Percentiles rank a stretch among this genome's conserved stretches.
These are phyloP conservation scores for Apamea crenata DNA, from an alignment of 2,888 invertebrate species.

Conservation along the genomic window DNA sequence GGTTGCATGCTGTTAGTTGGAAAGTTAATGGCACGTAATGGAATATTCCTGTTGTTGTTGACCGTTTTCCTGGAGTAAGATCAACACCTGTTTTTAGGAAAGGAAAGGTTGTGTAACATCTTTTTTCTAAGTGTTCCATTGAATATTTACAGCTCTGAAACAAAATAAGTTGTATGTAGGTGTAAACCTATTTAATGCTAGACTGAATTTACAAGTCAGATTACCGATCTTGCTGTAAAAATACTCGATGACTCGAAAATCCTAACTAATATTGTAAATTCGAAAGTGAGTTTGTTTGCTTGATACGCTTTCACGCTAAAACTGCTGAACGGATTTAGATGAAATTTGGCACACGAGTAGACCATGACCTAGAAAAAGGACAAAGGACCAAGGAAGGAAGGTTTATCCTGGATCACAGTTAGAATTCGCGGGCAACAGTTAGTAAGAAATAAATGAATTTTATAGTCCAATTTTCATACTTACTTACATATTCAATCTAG, in stretches of 20 bases:
- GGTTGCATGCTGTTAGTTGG: slow-evolving; percentile 56
- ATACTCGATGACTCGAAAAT: background rate
- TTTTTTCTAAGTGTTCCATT: background rate
- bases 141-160: background rate
- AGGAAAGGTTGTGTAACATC: no score
- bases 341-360: background rate
- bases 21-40: slow-evolving; percentile 54
- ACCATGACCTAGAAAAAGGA: background rate
- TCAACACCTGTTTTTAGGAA: slow-evolving; percentile 29
- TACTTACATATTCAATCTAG: background rate
- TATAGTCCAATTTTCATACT: background rate
- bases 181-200: background rate
- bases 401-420: no score
- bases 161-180: background rate
- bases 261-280: background rate
- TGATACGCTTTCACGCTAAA: background rate
- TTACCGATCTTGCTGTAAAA: background rate
- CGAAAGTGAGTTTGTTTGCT: no score
- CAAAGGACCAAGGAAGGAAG: no score
- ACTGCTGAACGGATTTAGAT: background rate
- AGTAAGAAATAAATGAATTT: background rate
- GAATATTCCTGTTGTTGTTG: slow-evolving; percentile 42
- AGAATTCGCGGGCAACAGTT: no score
- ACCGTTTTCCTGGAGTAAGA: slow-evolving; percentile 1
- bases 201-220: background rate